Evolutionary conservation across 2,113 vertebrate genomes (phyloP).

Genomic region (Muntiacus reevesi): DNA sequence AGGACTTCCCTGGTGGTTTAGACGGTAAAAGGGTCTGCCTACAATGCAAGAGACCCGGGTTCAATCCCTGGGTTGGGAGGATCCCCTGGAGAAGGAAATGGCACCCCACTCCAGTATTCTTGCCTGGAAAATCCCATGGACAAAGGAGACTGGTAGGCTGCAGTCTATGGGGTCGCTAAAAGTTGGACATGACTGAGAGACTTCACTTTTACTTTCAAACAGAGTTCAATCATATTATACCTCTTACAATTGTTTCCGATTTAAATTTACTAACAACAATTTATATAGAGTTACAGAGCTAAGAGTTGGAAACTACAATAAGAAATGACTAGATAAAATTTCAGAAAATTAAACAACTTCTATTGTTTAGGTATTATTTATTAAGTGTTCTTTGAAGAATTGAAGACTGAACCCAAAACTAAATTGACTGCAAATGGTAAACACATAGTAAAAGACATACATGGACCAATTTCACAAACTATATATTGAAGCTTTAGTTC

Average conservation of each 20-base stretch:
- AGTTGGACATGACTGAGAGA: fast-evolving
- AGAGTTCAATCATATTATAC: background rate
- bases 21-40: background rate
- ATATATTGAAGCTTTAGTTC: background rate
- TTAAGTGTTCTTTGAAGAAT: background rate
- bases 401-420: background rate
- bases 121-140: background rate
- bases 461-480: background rate
- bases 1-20: background rate
- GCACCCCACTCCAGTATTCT: background rate
- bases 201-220: background rate
- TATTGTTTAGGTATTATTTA: background rate
- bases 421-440: background rate
- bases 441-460: background rate
- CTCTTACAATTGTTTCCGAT: background rate
- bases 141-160: fast-evolving
- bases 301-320: background rate
- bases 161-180: background rate
- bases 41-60: background rate
- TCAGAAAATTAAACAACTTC: background rate
- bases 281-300: background rate
- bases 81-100: background rate
- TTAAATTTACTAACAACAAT: background rate
- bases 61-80: background rate
- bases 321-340: background rate